phyloP scores from a whole-genome alignment of 1,140 invertebrate genomes.

The Diplogasteroides magnus region DNA sequence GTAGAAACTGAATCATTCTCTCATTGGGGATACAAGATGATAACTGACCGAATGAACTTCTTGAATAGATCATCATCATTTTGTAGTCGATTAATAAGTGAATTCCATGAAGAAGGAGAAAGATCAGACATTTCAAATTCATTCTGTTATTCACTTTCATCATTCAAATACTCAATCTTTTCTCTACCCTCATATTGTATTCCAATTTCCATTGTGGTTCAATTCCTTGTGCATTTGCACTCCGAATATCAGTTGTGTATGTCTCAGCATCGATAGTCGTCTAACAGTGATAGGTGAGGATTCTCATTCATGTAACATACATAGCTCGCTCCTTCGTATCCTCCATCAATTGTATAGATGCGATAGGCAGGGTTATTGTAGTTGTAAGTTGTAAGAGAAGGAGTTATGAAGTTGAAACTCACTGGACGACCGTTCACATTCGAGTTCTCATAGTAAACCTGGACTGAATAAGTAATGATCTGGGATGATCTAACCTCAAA shows the following conservation, averaged over 20 bases:
- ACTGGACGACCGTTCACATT: slow-evolving; percentile 29
- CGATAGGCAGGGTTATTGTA: slow-evolving; percentile 90
- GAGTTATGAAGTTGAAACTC: slow-evolving; percentile 37
- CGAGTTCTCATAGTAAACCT: slow-evolving; percentile 35
- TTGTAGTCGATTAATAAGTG: too few species aligned
- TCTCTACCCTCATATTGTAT: slow-evolving; percentile 8
- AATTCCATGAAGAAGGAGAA: too few species aligned
- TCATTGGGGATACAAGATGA: too few species aligned
- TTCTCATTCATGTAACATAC: too few species aligned
- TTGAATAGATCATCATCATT: too few species aligned
- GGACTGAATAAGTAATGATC: slow-evolving; percentile 8
- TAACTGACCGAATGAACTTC: too few species aligned
- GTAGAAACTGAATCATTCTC: too few species aligned
- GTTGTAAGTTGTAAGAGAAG: slow-evolving; percentile 50
- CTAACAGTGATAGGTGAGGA: too few species aligned
- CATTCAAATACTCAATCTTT: too few species aligned
- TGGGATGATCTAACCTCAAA: slow-evolving; percentile 66
- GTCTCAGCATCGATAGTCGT: slow-evolving; percentile 22
- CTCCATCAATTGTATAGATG: slow-evolving; percentile 88
- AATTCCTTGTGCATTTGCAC: slow-evolving; percentile 17
- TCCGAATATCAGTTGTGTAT: slow-evolving; percentile 15
- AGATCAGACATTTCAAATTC: too few species aligned
- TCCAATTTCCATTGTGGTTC: slow-evolving; percentile 14
- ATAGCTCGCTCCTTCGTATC: slow-evolving; percentile 25
- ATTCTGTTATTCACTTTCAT: too few species aligned